Percentiles rank a stretch among this genome's conserved stretches.
Evolutionary conservation across 2,113 vertebrate genomes (phyloP).

Genomic region (Amphiprion percula): DNA sequence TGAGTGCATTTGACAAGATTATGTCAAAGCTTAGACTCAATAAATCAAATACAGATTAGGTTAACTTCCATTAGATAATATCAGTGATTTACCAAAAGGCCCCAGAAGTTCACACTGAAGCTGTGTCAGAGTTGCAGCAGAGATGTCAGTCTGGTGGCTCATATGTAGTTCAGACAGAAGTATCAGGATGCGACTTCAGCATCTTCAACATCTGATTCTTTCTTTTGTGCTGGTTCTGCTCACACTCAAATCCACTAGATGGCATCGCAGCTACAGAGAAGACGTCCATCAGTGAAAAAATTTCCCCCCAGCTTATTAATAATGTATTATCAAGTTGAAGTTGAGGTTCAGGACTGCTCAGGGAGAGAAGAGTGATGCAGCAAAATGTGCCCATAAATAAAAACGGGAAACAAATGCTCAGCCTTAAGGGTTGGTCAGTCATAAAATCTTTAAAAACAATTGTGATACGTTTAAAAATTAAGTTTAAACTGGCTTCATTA

Average conservation of each 20-base stretch:
- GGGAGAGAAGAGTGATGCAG: background rate
- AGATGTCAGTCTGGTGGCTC: too few relatives aligned
- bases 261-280: background rate
- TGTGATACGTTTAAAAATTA: background rate
- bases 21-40: too few relatives aligned
- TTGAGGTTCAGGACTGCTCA: background rate
- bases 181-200: background rate
- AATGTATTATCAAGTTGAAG: background rate
- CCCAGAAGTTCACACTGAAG: too few relatives aligned
- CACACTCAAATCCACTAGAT: slow-evolving; percentile 52
- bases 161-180: too few relatives aligned
- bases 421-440: background rate
- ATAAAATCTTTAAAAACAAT: background rate
- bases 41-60: too few relatives aligned
- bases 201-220: background rate
- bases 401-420: background rate
- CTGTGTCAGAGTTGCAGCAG: background rate
- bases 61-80: too few relatives aligned
- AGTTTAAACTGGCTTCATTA: too few relatives aligned
- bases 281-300: background rate
- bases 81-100: too few relatives aligned
- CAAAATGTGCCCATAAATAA: background rate
- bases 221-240: background rate
- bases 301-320: background rate
- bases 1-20: too few relatives aligned